Evolutionary conservation across 1,140 invertebrate species (phyloP).

Genomic region (Aricia agestis): DNA sequence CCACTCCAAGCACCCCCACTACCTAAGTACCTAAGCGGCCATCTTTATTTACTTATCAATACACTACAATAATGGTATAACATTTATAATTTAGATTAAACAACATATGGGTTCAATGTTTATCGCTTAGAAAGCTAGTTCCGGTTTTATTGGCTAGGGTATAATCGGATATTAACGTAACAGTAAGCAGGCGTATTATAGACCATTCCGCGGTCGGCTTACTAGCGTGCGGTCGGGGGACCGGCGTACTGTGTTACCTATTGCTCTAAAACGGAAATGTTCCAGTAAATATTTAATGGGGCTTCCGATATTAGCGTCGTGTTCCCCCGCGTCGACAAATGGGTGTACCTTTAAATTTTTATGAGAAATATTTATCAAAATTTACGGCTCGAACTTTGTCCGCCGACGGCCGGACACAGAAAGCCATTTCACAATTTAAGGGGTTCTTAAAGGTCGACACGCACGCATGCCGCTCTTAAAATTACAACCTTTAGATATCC

Average conservation of each 20-base stretch:
- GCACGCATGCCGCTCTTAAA: too few species aligned
- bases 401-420: too few species aligned
- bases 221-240: slow-evolving; percentile 28
- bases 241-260: slow-evolving; percentile 28
- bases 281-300: slow-evolving; percentile 18
- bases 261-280: slow-evolving; percentile 22
- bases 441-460: too few species aligned
- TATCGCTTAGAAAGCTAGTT: slow-evolving; percentile 4
- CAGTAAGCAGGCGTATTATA: slow-evolving; percentile 21
- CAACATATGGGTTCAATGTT: neutral
- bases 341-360: neutral
- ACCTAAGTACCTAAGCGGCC: too few species aligned
- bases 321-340: neutral
- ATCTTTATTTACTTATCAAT: too few species aligned
- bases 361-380: neutral
- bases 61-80: too few species aligned
- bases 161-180: slow-evolving; percentile 18
- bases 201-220: slow-evolving; percentile 28
- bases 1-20: too few species aligned
- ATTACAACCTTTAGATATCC: too few species aligned
- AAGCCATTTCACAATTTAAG: too few species aligned
- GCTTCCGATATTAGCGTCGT: slow-evolving; percentile 15
- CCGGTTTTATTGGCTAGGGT: neutral
- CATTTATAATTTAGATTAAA: neutral
- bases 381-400: too few species aligned